phyloP scores from a whole-genome alignment of 2,797 vertebrate genomes.

The Megaceryle alcyon region DNA sequence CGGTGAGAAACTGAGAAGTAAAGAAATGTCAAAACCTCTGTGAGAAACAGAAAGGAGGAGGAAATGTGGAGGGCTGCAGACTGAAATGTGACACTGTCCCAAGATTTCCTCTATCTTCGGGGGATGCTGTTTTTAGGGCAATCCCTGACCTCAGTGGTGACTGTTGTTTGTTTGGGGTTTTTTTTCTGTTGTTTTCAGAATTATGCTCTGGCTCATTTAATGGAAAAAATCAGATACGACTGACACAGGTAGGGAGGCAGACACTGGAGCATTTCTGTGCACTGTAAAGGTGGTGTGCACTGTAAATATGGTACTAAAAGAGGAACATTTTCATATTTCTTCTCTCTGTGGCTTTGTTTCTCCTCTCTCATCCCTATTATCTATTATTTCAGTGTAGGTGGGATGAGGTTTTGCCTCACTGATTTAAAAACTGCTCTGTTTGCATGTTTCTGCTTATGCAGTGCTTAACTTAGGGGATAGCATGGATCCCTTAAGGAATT shows the following conservation, averaged over 20 bases:
- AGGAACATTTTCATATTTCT: neutral
- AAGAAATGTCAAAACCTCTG: neutral
- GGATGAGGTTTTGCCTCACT: neutral
- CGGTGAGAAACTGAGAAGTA: neutral
- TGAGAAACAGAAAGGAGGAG: neutral
- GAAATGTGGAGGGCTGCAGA: neutral
- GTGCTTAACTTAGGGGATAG: neutral
- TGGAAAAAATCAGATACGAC: neutral
- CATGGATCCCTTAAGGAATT: slow-evolving; percentile 31
- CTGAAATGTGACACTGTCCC: rapidly evolving
- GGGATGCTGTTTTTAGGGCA: neutral
- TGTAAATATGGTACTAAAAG: neutral
- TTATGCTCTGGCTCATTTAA: neutral
- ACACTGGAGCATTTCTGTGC: neutral
- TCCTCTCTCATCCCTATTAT: neutral
- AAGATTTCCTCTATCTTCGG: neutral
- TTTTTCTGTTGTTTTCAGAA: neutral
- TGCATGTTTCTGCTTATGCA: neutral
- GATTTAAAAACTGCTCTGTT: neutral
- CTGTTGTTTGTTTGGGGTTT: too few relatives aligned
- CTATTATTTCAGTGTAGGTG: neutral
- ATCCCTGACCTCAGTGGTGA: neutral
- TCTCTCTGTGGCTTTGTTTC: neutral
- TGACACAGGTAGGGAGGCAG: neutral
- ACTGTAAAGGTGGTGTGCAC: neutral